Evolutionary conservation across 2,888 invertebrate genomes (phyloP).

Genomic region (Itoplectis maculator): DNA sequence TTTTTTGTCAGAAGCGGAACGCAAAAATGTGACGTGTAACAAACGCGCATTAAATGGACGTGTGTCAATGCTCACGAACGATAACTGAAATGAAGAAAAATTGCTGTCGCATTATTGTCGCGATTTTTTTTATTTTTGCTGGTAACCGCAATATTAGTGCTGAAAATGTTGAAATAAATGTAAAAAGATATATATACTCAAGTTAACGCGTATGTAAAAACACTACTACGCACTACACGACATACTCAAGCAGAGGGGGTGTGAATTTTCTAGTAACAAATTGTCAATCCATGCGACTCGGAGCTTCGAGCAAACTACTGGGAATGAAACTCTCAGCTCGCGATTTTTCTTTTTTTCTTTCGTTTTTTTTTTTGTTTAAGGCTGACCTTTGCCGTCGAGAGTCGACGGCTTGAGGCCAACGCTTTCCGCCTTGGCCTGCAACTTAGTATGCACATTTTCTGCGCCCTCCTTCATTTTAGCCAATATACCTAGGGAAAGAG

Average conservation of each 20-base stretch:
- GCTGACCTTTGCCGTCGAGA: slow-evolving; percentile 84
- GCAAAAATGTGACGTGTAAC: slow-evolving; percentile 25
- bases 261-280: slow-evolving; percentile 49
- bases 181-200: neutral
- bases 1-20: slow-evolving; percentile 35
- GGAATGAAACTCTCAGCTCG: slow-evolving; percentile 41
- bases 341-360: slow-evolving; percentile 6
- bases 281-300: slow-evolving; percentile 60
- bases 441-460: slow-evolving; percentile 95
- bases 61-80: neutral
- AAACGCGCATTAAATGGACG: slow-evolving; percentile 17
- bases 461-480: slow-evolving; percentile 99
- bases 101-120: neutral
- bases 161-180: slow-evolving; percentile 34
- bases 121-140: neutral
- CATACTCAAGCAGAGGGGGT: slow-evolving; percentile 47
- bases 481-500: slow-evolving; percentile 90
- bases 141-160: slow-evolving; percentile 34
- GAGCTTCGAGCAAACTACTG: slow-evolving; percentile 25
- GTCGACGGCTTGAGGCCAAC: slow-evolving; percentile 86
- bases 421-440: slow-evolving; percentile 97
- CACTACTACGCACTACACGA: slow-evolving; percentile 29
- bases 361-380: slow-evolving; percentile 59
- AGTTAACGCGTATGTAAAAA: slow-evolving; percentile 18
- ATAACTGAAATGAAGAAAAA: slow-evolving; percentile 44